Base-by-base conservation (phyloP, 2,888 invertebrate genomes). In the Steinernema scapterisci region DNA sequence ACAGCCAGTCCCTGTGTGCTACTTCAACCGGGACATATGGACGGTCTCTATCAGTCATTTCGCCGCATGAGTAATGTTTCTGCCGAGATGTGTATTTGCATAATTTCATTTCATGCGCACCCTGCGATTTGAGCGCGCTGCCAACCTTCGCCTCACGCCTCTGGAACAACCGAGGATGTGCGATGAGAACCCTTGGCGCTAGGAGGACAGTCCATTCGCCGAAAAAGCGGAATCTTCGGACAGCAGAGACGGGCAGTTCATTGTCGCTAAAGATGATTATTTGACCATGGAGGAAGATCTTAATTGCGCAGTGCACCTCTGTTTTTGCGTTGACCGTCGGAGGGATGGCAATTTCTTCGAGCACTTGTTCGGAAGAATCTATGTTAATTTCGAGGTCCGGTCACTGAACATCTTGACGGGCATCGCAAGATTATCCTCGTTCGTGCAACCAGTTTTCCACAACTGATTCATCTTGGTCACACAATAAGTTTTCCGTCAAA, bases 301-400 rank as follows among this genome's bases (percentile, higher is more conserved):
- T 27, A 63, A 63, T 63, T 63, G 27, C 25, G 16, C 16, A 16
- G 63, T 31, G 31, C 25, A 31, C 27, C 38, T 63, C 16, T 27
- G 63, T 63, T 63, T 63, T 63, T 63, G 63, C 27, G n/a, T 16
- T 48, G 48, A n/a, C 19, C 31, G 63, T 16, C 16, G 11, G 21
- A 52, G 52, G 52, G 63, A 38, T 16, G 21, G 38, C 63, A 63
- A 63, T 63, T 63, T 63, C 63, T 63, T 63, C 63, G 25, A 25
- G 63, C 16, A 63, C 38, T 38, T 38, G 38, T 38, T 38, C 38
- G 38, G 31, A 63, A 25, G 63, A 63, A 63, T 63, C 63, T 63
- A 63, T 63, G 63, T 63, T 63, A 63, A 63, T 63, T 63, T 63
- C 63, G 63, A 63, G 63, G 63, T 63, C 63, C 63, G 63, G 63